Base-by-base conservation (phyloP, 2,797 vertebrate genomes). In the Synanceia verrucosa region DNA sequence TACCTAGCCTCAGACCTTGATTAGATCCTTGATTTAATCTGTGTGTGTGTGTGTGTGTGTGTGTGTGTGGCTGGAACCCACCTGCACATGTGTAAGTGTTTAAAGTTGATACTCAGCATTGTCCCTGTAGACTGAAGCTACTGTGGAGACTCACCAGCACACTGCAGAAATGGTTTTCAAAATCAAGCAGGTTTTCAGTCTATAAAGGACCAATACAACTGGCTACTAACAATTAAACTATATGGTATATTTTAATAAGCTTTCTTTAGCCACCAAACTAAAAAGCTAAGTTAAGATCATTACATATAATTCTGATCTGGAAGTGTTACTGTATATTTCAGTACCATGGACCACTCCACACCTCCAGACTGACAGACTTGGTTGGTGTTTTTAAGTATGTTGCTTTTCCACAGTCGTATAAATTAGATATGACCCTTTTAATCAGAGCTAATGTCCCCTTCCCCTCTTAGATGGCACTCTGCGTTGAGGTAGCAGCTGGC, bases 401-500 rank as follows among this genome's bases (percentile, higher is more conserved):
- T 34, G 18, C 26, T 43, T 43, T n/a, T 41, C 39, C 39, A 18
- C 16, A 41, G 39, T 18, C 8, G 39, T 41, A n/a, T 41, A 41
- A 41, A 41, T n/a, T 41, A n/a, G 18, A 18, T 18, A 41, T 70
- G 21, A 39, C 1, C 48, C 24, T 60, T 76, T 79, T 65, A 11
- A 81, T 66, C 19, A 57, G 28, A 58, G 47, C 11, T 60, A 56
- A 69, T 56, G 29, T 36, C 12, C 39, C 52, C 48, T 64, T 52
- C 48, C 19, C 34, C 19, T 16, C 31, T 52, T 46, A 36, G 29
- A 61, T 41, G 21, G 26, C 37, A 29, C 29, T 26, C 5, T 29
- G 4, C 60, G 39, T 46, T 67, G 55, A 53, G 60, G 9, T 44
- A 78, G 75, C 82, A 84, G 57, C 64, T 79, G 59, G 62, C 37